Evolutionary conservation across 2,888 invertebrate species (phyloP).

Genomic region (Globia sparganii): DNA sequence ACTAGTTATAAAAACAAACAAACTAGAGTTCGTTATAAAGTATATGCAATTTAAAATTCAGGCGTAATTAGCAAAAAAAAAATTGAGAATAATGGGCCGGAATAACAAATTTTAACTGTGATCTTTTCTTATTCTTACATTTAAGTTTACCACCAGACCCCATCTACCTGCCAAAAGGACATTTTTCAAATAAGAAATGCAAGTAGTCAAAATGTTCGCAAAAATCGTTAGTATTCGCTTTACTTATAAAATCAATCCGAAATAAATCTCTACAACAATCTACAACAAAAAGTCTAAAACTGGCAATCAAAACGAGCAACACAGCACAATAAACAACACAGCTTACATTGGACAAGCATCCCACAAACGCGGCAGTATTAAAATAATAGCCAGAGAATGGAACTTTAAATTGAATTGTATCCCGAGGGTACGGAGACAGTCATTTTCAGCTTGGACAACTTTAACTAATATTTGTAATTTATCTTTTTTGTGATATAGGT

Average conservation of each 20-base stretch:
- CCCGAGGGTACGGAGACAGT: constrained; percentile 43
- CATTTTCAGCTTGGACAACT: constrained; percentile 55
- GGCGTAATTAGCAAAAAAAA: no score
- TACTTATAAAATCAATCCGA: background rate
- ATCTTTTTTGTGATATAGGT: constrained; percentile 36
- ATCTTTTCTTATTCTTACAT: background rate
- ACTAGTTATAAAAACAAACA: background rate
- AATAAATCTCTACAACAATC: background rate
- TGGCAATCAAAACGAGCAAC: constrained; percentile 28
- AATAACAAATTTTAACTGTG: background rate
- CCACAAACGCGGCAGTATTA: constrained; percentile 48
- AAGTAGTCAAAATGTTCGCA: background rate
- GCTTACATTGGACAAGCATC: constrained; percentile 36
- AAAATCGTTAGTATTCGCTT: background rate
- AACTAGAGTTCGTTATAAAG: background rate
- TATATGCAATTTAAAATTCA: background rate
- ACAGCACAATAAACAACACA: constrained; percentile 31
- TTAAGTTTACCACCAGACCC: background rate
- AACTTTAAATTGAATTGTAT: constrained; percentile 67
- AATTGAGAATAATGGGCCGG: background rate
- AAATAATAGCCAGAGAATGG: constrained; percentile 61
- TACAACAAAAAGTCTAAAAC: background rate
- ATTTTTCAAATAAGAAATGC: no score
- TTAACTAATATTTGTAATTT: constrained; percentile 47
- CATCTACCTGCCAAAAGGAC: background rate